phyloP scores from a whole-genome alignment of 2,888 invertebrate genomes.

The Oxystoma pomonae region DNA sequence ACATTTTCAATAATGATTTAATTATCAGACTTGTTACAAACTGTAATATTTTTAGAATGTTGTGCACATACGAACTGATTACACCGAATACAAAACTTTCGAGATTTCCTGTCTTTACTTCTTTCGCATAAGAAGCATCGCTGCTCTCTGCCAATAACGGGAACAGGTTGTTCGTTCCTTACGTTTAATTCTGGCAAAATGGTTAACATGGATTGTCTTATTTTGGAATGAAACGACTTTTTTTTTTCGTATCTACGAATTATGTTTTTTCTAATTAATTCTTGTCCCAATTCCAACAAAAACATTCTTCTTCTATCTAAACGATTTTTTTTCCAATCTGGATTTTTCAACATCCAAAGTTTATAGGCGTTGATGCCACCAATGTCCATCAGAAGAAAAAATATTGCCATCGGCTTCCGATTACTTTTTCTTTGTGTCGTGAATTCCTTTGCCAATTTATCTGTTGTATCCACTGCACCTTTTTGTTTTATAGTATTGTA shows the following conservation, averaged over 20 bases:
- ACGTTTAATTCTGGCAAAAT: conserved; percentile 16
- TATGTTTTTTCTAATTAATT: too few species aligned
- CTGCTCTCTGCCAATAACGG: conserved; percentile 17
- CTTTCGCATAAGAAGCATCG: conserved; percentile 17
- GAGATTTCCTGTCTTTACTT: conserved; percentile 5
- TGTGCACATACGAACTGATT: background rate
- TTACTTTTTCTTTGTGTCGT: conserved; percentile 22
- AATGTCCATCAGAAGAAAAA: too few species aligned
- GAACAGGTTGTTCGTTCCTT: conserved; percentile 17
- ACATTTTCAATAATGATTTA: too few species aligned
- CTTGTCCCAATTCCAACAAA: conserved; percentile 22
- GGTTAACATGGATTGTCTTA: too few species aligned
- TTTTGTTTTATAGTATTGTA: conserved; percentile 28
- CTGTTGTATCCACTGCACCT: conserved; percentile 24
- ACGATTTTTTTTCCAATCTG: conserved; percentile 13
- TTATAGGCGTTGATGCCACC: too few species aligned
- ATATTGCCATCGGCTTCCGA: too few species aligned
- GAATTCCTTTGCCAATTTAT: conserved; percentile 25
- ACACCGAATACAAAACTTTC: conserved; percentile 1
- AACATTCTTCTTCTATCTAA: conserved; percentile 21
- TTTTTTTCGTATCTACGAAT: conserved; percentile 3
- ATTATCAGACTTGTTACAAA: background rate
- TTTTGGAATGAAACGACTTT: too few species aligned
- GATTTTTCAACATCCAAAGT: conserved; percentile 19
- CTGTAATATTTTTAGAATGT: background rate